Evolutionary conservation across 2,113 vertebrate species (phyloP).

Genomic region (Takifugu flavidus): DNA sequence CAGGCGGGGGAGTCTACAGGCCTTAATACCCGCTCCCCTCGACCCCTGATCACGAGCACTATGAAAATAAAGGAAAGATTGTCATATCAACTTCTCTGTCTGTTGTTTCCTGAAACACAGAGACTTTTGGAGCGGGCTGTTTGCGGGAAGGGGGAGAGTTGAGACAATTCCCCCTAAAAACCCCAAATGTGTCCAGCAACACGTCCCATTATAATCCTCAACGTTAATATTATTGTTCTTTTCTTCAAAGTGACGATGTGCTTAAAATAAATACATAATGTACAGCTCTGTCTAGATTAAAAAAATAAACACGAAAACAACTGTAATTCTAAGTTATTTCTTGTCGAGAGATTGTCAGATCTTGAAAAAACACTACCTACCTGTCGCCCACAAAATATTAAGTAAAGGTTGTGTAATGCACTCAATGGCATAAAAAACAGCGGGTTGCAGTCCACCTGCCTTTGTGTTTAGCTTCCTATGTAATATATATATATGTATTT

Average conservation of each 20-base stretch:
- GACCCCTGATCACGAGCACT: slow-evolving; percentile 60
- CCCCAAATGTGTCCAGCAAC: slow-evolving; percentile 48
- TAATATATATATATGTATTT: slow-evolving; percentile 79
- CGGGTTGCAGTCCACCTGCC: slow-evolving; percentile 32
- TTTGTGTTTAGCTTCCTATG: slow-evolving; percentile 82
- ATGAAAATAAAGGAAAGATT: slow-evolving; percentile 82
- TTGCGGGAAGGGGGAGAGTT: slow-evolving; percentile 55
- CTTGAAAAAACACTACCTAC: not conserved
- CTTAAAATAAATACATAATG: slow-evolving; percentile 80
- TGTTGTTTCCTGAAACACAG: slow-evolving; percentile 54
- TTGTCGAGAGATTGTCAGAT: slow-evolving; percentile 60
- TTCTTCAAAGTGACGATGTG: slow-evolving; percentile 81
- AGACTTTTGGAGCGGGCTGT: slow-evolving; percentile 85
- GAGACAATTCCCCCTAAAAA: slow-evolving; percentile 25
- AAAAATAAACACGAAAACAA: slow-evolving; percentile 76
- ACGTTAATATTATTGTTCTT: slow-evolving; percentile 81
- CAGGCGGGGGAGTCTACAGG: slow-evolving; percentile 89
- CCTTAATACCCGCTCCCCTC: slow-evolving; percentile 76
- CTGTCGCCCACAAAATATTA: not conserved
- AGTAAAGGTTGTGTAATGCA: slow-evolving; percentile 84
- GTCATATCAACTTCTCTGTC: slow-evolving; percentile 73
- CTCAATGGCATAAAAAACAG: slow-evolving; percentile 57
- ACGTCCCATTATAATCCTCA: slow-evolving; percentile 74
- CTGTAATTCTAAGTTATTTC: slow-evolving; percentile 94
- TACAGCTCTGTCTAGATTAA: slow-evolving; percentile 92